These are phyloP conservation scores for Oscheius onirici DNA, from an alignment of 2,888 invertebrate genomes.

Conservation along the genomic window DNA sequence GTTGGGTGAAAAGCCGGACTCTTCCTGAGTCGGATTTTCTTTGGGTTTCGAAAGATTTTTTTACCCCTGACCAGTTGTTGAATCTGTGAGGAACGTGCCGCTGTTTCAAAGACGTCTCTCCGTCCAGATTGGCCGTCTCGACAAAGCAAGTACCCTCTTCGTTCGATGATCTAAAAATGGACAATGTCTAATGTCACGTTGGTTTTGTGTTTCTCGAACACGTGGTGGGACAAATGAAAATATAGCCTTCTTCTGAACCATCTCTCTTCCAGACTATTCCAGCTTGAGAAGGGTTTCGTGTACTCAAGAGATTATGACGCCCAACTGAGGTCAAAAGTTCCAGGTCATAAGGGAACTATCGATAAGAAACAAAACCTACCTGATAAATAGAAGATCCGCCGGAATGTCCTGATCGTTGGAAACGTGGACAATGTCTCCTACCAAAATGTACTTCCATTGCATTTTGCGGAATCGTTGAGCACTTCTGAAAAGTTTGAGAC, in stretches of 20 bases:
- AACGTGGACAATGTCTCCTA: conserved; percentile 92
- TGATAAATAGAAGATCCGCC: conserved; percentile 83
- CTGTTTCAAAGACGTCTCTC: conserved; percentile 93
- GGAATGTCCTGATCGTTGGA: conserved; percentile 96
- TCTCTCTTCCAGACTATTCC: too few relatives aligned
- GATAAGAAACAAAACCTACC: conserved; percentile 29
- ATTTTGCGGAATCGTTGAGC: conserved; percentile 58
- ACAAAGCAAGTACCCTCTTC: conserved; percentile 84
- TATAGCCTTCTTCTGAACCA: neutral
- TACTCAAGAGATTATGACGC: neutral
- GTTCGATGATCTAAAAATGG: conserved; percentile 40
- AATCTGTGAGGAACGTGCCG: conserved; percentile 73
- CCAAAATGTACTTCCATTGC: conserved; percentile 86
- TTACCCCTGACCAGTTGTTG: conserved; percentile 77
- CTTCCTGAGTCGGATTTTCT: conserved; percentile 36
- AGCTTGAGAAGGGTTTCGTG: too few relatives aligned
- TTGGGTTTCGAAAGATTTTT: conserved; percentile 64
- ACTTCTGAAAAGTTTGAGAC: conserved; percentile 39
- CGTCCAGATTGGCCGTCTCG: conserved; percentile 94
- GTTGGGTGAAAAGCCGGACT: conserved; percentile 52
- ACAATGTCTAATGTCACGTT: neutral
- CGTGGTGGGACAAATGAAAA: too few relatives aligned
- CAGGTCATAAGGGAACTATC: neutral
- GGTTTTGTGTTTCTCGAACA: neutral
- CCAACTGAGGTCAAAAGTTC: neutral